A percentile compares a stretch with the other conserved stretches of the same genome.
These are phyloP conservation scores for Diplodus puntazzo DNA, from an alignment of 2,797 vertebrate genomes.

Conservation along the genomic window DNA sequence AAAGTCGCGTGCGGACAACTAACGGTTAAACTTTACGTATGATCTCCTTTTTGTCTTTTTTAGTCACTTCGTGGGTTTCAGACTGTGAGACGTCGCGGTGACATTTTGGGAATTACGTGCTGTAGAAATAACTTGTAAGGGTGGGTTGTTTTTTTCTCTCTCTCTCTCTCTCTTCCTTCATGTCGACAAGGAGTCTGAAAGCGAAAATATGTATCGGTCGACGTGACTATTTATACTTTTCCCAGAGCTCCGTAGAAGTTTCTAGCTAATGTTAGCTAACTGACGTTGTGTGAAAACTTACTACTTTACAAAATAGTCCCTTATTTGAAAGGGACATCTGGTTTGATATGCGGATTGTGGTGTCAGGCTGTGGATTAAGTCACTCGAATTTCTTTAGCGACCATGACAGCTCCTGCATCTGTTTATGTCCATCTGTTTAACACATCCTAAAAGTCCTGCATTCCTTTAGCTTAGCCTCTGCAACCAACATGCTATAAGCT, in stretches of 20 bases:
- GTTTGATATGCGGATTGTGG: conserved; percentile 70
- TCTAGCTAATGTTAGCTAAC: conserved; percentile 22
- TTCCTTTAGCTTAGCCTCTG: conserved; percentile 47
- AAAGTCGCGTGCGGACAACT: conserved; percentile 70
- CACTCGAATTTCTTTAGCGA: conserved; percentile 69
- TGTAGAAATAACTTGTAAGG: conserved; percentile 35
- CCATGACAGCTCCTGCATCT: conserved; percentile 78
- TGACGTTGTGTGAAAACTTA: conserved; percentile 60
- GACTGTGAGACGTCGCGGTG: not conserved
- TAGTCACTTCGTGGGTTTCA: conserved; percentile 1
- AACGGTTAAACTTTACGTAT: conserved; percentile 64
- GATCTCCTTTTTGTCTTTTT: not conserved
- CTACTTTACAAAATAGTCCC: conserved; percentile 26
- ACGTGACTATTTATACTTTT: conserved; percentile 47
- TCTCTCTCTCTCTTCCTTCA: not conserved
- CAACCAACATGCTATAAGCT: conserved; percentile 5
- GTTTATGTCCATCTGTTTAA: conserved; percentile 77
- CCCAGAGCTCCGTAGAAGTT: conserved; percentile 68
- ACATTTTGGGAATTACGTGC: conserved; percentile 42
- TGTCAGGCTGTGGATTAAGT: conserved; percentile 79
- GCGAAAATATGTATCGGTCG: conserved; percentile 32
- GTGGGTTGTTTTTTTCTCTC: not conserved
- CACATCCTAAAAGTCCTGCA: conserved; percentile 66
- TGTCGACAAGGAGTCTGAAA: conserved; percentile 30
- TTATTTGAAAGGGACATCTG: conserved; percentile 66